Conservation (phyloP, 2,113 vertebrate genomes). For the Barnardius zonarius region DNA sequence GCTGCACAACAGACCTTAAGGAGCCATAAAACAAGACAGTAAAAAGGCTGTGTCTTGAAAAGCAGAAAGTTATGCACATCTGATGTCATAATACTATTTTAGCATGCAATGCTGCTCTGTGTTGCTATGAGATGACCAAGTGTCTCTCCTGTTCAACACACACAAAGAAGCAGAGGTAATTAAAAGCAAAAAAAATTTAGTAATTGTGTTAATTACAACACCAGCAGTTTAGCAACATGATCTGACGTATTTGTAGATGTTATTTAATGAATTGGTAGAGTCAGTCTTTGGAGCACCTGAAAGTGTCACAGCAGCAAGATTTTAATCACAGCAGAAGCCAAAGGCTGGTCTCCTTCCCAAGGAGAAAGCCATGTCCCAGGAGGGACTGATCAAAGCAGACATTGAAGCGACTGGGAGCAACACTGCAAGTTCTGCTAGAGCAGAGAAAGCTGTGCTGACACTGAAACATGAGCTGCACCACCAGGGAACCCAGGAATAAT, state of each 20-base stretch:
- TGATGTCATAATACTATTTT: neutral
- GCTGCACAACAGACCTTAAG: neutral
- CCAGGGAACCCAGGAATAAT: neutral
- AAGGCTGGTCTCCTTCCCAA: neutral
- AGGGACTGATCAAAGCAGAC: accelerated
- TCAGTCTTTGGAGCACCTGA: neutral
- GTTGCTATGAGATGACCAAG: neutral
- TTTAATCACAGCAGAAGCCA: neutral
- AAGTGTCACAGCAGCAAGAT: neutral
- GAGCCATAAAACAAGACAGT: neutral
- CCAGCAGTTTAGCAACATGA: neutral
- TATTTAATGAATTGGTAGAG: neutral
- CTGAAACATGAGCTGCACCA: neutral
- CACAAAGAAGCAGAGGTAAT: neutral
- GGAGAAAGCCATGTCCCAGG: neutral
- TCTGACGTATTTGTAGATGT: neutral
- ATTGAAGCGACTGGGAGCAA: accelerated
- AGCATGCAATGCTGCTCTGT: neutral
- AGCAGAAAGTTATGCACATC: neutral
- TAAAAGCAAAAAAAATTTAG: neutral
- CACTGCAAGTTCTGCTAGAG: neutral
- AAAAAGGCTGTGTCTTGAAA: neutral
- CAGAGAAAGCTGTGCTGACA: neutral
- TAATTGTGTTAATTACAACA: neutral
- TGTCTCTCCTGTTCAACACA: neutral